phyloP scores from a whole-genome alignment of 1,140 invertebrate genomes.

The Pseudomyrmex dendroicus region DNA sequence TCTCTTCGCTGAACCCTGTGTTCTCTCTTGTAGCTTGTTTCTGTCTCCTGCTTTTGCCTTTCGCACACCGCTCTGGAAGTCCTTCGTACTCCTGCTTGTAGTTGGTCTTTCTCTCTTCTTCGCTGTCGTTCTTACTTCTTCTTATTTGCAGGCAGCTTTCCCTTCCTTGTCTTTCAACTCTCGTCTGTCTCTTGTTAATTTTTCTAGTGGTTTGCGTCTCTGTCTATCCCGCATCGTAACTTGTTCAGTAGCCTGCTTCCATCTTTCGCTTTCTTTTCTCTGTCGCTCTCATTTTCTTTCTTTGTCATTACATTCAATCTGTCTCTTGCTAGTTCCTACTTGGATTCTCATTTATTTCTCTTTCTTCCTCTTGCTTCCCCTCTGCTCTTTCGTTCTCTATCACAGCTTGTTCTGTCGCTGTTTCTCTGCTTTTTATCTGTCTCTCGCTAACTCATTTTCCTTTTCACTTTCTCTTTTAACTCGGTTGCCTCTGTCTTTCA shows the following conservation, averaged over 20 bases:
- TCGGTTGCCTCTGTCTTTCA: not conserved
- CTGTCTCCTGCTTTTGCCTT: slow-evolving; percentile 47
- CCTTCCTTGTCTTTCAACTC: slow-evolving; percentile 16
- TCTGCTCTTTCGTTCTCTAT: not conserved
- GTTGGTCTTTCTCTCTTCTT: slow-evolving; percentile 15
- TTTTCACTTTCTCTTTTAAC: not conserved
- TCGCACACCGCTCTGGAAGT: slow-evolving; percentile 12
- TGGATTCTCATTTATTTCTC: not conserved
- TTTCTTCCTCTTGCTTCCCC: not conserved
- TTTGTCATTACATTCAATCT: slow-evolving; percentile 8
- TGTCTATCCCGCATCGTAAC: not conserved
- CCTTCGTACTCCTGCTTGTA: not conserved
- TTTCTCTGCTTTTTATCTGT: not conserved
- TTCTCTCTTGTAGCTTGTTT: slow-evolving; percentile 39
- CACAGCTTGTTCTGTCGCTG: not conserved
- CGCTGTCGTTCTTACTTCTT: slow-evolving; percentile 4
- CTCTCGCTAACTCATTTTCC: slow-evolving; percentile 14
- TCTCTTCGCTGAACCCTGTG: slow-evolving; percentile 4
- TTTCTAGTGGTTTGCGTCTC: not conserved
- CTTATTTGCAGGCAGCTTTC: not conserved
- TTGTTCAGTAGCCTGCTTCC: slow-evolving; percentile 12
- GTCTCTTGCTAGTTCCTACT: not conserved
- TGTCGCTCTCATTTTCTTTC: not conserved
- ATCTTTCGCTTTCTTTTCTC: not conserved
- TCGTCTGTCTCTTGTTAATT: not conserved